Conservation (phyloP, 2,113 vertebrate species). For the Hiodon alosoides region DNA sequence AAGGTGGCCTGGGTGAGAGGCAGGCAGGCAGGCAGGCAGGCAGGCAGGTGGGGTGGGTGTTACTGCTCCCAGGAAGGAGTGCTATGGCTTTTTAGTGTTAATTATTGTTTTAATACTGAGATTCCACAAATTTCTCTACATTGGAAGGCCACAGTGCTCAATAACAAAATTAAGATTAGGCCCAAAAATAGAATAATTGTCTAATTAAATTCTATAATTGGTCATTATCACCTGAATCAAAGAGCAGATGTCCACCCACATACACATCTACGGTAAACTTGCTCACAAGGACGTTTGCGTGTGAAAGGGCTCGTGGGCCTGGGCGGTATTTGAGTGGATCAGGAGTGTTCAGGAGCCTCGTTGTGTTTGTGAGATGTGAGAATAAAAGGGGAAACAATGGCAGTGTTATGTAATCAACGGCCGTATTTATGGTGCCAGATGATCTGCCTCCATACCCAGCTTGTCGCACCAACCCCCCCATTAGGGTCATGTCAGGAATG, state of each 20-base stretch:
- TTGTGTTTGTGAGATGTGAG: background rate
- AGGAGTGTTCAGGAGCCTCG: background rate
- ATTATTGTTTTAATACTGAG: background rate
- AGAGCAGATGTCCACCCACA: no score
- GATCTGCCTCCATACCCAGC: constrained; percentile 7
- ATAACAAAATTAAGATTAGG: background rate
- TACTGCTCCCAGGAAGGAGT: background rate
- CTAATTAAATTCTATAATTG: background rate
- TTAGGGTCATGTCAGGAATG: constrained; percentile 55
- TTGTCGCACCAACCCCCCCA: constrained; percentile 36
- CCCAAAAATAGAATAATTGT: background rate
- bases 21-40: background rate
- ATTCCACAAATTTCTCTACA: background rate
- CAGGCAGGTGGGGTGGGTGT: background rate
- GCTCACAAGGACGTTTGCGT: no score
- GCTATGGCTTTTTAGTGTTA: background rate
- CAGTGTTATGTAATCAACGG: background rate
- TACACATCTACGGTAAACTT: no score
- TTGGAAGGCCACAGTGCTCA: background rate
- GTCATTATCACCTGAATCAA: no score
- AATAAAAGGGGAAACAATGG: background rate
- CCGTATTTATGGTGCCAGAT: background rate
- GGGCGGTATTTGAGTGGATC: no score
- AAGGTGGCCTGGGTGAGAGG: constrained; percentile 10
- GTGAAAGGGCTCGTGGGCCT: no score